Evolutionary conservation across 37 sponge, comb jelly and placozoan species (phyloP), one percentile per base, ranked within the genome.

Genomic region (Chondrosia reniformis): DNA sequence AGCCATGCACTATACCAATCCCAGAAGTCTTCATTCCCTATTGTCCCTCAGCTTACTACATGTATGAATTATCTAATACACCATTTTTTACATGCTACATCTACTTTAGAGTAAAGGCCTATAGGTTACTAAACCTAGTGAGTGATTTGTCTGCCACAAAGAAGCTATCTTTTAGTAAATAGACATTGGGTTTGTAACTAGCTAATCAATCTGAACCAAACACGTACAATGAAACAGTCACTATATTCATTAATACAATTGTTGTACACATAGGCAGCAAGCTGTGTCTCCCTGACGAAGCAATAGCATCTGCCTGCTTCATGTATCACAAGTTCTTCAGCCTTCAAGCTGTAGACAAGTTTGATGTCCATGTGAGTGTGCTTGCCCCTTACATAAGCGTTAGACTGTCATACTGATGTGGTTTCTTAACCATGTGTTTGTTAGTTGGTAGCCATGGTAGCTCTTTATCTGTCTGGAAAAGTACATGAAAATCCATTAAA

Each of bases 391-490:
- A 19, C 9, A 46, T 43, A n/a, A 44, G 43, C 4, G 45, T 44
- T 33, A 40, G 12, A 28, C 63, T 17, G 7, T 27, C 15, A 15
- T 6, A 58, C 37, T 8, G 33, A 12, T 8, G 9, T n/a, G 25
- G 40, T 77, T 30, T 25, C 41, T 6, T 72, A 7, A 37, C 46
- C 28, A 44, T 73, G 5, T n/a, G 21, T 8, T 3, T 66, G 22
- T 1, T 42, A 93, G 93, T 52, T 93, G 65, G 36, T 93, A 34
- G 71, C 76, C 12, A 85, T 88, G 87, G 93, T 89, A 30, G 34
- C 79, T 44, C 77, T 93, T 17, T 62, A 75, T 74, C 66, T 93
- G 44, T 89, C 93, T 31, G 61, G 79, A 6, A 93, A 93, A 36
- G 79, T 75, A 5, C 75, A 85, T 21, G 93, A 93, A 36, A 17